Base-by-base conservation (phyloP, 2,888 invertebrate genomes). In the Prosapia bicincta region DNA sequence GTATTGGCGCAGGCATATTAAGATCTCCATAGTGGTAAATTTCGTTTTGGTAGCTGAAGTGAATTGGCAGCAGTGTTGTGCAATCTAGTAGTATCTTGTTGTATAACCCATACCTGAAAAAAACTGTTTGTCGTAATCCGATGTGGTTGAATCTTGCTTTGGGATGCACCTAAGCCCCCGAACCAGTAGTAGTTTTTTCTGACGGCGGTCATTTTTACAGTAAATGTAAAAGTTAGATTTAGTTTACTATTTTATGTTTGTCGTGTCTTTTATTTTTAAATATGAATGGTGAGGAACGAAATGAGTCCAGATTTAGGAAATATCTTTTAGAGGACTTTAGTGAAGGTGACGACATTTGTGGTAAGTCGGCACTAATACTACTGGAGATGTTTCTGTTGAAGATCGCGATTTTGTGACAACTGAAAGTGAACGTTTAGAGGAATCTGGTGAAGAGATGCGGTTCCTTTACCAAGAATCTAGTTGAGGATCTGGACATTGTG, bases 311-410 rank as follows among this genome's bases (percentile, higher is more conserved):
- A 24, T 68, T 69, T 20, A 32, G 69, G 26, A 5, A 26, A 38
- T 74, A 69, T 74, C 74, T 74, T 24, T 69, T 74, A 38, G 74
- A 74, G 20, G 74, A 74, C 23, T 30, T 73, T 9, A 68, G 74
- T 43, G 54, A 74, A 43, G 69, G 54, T 69, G 69, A 74, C 25
- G 13, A 68, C 25, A 30, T 73, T 68, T 43, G 13, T 38, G 66
- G n/a, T n/a, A n/a, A 23, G 30, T 30, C 69, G 13, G 32, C 25
- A 71, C 20, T 24, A 43, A 71, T 25, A 43, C 71, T 23, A 25
- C 30, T 24, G 67, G 2, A 5, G 67, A 71, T 25, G 71, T 38
- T 43, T 43, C 71, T 25, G 71, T 38, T 43, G 71, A n/a, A 20
- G 71, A 71, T 23, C 71, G 38, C 15, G 71, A 71, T 43, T 71